Evolutionary conservation across 2,888 invertebrate species (phyloP).

Genomic region (Hypsopygia costalis): DNA sequence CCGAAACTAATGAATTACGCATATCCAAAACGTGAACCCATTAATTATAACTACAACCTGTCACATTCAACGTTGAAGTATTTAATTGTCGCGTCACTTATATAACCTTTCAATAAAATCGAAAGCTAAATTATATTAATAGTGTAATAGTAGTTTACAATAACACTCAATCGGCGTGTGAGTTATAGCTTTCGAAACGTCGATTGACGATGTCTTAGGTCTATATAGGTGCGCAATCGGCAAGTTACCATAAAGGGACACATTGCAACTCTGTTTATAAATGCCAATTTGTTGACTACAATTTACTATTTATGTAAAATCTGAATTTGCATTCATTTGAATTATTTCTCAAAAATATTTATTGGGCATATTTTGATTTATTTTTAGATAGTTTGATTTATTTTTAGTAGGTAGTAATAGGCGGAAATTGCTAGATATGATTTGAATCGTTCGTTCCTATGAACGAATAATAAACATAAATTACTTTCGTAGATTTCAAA

Average conservation of each 20-base stretch:
- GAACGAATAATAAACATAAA: too few species aligned
- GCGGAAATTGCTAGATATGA: too few species aligned
- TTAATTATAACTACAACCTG: background rate
- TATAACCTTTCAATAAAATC: slow-evolving; percentile 5
- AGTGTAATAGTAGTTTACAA: slow-evolving; percentile 6
- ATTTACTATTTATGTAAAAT: slow-evolving; percentile 7
- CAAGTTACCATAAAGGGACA: slow-evolving; percentile 32
- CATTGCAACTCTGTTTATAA: slow-evolving; percentile 31
- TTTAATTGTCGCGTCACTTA: slow-evolving; percentile 2
- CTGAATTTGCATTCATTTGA: background rate
- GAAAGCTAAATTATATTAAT: slow-evolving; percentile 7
- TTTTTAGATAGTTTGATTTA: too few species aligned
- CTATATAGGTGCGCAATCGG: slow-evolving; percentile 28
- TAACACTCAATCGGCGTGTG: slow-evolving; percentile 3
- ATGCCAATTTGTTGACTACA: slow-evolving; percentile 31
- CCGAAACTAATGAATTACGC: too few species aligned
- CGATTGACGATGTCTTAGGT: background rate
- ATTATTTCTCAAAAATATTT: background rate
- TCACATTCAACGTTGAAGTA: slow-evolving; percentile 6
- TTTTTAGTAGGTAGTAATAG: too few species aligned
- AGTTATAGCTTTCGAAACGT: slow-evolving; percentile 25
- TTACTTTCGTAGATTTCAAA: too few species aligned
- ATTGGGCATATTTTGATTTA: too few species aligned
- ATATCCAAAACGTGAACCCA: background rate
- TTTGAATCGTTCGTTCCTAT: too few species aligned